phyloP scores from a whole-genome alignment of 30 jellyfish, hydroid and myxozoan species.

The Turritopsis dohrnii region DNA sequence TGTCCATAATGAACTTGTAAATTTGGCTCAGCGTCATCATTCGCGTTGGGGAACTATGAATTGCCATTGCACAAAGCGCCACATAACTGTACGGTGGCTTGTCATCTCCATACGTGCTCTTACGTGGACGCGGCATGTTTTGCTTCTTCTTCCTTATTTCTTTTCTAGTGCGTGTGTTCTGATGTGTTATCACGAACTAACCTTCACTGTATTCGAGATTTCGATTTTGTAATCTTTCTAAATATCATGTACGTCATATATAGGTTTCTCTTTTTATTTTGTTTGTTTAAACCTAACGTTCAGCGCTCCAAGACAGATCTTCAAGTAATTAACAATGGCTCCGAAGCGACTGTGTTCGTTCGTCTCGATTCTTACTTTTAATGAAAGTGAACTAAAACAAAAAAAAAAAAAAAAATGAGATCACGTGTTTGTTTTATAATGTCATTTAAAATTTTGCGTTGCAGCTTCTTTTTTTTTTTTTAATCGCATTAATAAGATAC shows the following conservation, averaged over 20 bases:
- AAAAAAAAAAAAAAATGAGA: too few species aligned
- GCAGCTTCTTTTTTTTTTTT: background rate
- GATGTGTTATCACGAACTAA: background rate
- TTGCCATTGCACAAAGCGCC: conserved; percentile 99
- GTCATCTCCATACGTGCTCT: conserved; percentile 85
- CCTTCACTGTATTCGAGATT: background rate
- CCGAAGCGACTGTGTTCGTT: background rate
- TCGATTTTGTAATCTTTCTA: background rate
- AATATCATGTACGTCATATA: background rate
- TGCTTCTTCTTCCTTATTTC: background rate
- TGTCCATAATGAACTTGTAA: conserved; percentile 75
- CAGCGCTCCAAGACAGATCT: background rate
- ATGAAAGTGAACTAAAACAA: background rate
- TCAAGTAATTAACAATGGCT: background rate
- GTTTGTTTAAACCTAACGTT: background rate
- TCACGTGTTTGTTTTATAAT: background rate
- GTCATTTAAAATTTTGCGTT: background rate
- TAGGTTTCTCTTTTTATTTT: background rate
- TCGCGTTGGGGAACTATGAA: conserved; percentile 73
- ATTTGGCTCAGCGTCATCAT: conserved; percentile 96
- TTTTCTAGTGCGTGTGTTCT: background rate
- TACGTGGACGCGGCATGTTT: conserved; percentile 93
- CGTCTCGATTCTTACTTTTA: background rate
- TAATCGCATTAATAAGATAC: background rate
- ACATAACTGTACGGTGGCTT: conserved; percentile 94